phyloP scores from a whole-genome alignment of 2,888 invertebrate species.

The Tinea trinotella region DNA sequence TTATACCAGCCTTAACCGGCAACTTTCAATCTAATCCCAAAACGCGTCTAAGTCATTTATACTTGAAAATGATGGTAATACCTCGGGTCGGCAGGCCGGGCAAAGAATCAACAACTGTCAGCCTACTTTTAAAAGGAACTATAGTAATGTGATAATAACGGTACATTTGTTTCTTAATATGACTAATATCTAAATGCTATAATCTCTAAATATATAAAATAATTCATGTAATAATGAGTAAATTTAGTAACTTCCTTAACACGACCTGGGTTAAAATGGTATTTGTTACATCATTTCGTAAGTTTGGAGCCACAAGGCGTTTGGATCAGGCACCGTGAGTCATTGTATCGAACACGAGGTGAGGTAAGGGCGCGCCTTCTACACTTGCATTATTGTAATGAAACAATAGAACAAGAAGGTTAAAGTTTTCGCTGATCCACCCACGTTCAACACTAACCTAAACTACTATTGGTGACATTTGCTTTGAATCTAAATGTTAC shows the following conservation, averaged over 20 bases:
- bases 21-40: too few species aligned
- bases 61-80: too few species aligned
- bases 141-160: too few species aligned
- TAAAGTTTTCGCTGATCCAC: neutral
- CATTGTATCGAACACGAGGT: conserved; percentile 30
- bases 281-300: conserved; percentile 28
- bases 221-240: conserved; percentile 19
- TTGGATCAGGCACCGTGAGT: conserved; percentile 43
- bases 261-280: conserved; percentile 38
- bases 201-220: neutral
- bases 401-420: neutral
- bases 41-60: too few species aligned
- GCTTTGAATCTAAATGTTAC: too few species aligned
- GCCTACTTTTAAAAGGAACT: too few species aligned
- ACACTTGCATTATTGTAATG: conserved; percentile 10
- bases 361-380: conserved; percentile 26
- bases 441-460: neutral
- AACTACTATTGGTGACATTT: neutral
- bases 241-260: conserved; percentile 39
- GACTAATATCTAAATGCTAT: too few species aligned
- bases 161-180: too few species aligned
- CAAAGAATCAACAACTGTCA: too few species aligned
- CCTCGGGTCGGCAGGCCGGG: too few species aligned
- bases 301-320: conserved; percentile 34
- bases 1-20: too few species aligned